Base-by-base conservation (phyloP, 2,797 vertebrate genomes). In the Tympanoctomys barrerae region DNA sequence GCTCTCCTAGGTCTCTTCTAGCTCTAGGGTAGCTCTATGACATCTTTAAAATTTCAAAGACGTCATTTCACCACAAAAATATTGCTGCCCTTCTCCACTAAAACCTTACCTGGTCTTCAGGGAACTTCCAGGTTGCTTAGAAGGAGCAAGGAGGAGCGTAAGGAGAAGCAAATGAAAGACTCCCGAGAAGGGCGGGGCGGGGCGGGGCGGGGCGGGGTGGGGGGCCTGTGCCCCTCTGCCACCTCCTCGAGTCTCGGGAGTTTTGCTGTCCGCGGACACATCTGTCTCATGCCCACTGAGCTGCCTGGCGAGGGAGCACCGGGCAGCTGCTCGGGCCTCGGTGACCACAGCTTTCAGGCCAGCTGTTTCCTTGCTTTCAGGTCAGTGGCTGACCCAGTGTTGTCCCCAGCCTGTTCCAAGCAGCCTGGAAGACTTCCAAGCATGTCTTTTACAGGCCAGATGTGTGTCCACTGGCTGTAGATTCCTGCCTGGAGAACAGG, bases 391-490 rank as follows among this genome's bases (percentile, higher is more conserved):
- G 97, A 98, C 95, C 81, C 96, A 70, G 84, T 91, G 88, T 95
- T 97, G 91, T 98, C 98, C 97, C 95, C 91, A 97, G 98, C 90
- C 97, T 98, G 94, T 98, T 98, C 97, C 97, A 97, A 97, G 97
- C 96, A 97, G 73, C 90, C 93, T 97, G 98, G 98, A 97, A 98
- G 97, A 93, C 93, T 97, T 98, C 98, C 98, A 98, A 97, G 97
- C 81, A 97, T 98, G 98, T 97, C 80, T 98, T 97, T 98, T 97
- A 96, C 94, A 98, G 97, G 97, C 98, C 98, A 98, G 98, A 98
- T 98, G 98, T 98, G 97, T 96, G 97, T 97, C 97, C 97, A 96
- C 98, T 98, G 98, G 98, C 98, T 98, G 97, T 97, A 98, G 98
- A 98, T 79, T 95, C 92, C 96, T 96, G 97, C 98, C 95, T 98